phyloP scores from a whole-genome alignment of 2,888 invertebrate species.

The Drosophila anceps region DNA sequence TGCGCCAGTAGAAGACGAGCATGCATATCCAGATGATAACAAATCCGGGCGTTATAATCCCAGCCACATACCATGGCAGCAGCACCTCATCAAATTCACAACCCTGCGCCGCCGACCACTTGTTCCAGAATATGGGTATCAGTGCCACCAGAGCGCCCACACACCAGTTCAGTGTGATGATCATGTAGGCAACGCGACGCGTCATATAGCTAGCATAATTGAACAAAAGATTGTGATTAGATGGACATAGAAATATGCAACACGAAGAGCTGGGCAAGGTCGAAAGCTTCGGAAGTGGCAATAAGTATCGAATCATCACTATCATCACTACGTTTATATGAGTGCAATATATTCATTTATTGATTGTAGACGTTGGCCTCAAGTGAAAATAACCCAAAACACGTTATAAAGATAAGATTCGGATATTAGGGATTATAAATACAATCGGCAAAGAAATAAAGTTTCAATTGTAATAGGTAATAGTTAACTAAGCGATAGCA shows the following conservation, averaged over 20 bases:
- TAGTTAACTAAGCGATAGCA: not conserved
- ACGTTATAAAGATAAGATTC: constrained; percentile 6
- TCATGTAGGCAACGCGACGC: constrained; percentile 88
- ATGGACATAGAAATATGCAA: too few species aligned
- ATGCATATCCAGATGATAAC: constrained; percentile 91
- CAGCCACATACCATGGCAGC: constrained; percentile 85
- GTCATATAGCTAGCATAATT: constrained; percentile 87
- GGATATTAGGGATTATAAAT: constrained; percentile 6
- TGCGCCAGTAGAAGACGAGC: constrained; percentile 91
- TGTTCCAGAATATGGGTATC: constrained; percentile 92
- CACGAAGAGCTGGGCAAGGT: not conserved
- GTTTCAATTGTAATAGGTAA: not conserved
- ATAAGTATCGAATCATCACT: not conserved
- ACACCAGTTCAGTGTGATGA: constrained; percentile 90
- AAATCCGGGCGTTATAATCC: constrained; percentile 90
- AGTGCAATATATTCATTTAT: not conserved
- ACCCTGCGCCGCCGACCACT: constrained; percentile 87
- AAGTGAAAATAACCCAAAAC: not conserved
- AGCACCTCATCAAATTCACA: constrained; percentile 90
- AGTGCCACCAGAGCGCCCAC: constrained; percentile 89
- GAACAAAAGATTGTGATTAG: constrained; percentile 1
- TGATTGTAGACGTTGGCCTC: not conserved
- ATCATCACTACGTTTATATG: not conserved
- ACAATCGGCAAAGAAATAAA: constrained; percentile 1
- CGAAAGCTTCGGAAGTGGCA: not conserved